Evolutionary conservation across 2,113 vertebrate species (phyloP), one percentile per base, ranked within the genome.

Genomic region (Amphilophus citrinellus): DNA sequence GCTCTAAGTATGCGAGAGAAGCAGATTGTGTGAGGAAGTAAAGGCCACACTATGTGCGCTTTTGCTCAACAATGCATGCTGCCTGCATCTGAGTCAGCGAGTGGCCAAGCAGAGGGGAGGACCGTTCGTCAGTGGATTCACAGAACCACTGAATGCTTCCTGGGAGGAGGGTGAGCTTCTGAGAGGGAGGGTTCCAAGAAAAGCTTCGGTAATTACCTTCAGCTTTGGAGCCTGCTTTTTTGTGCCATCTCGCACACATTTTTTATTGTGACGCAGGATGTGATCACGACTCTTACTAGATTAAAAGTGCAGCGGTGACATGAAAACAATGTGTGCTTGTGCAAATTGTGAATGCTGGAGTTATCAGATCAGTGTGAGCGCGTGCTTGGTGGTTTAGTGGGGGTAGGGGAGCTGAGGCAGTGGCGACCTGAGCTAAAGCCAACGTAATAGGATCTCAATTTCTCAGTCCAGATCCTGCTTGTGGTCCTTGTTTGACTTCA

Each of bases 151-250:
- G 91, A 94, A 90, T 86, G 91, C 94, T 96, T 96, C 95, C 94
- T 90, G 95, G 95, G 95, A 96, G 94, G 95, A 96, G 94, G 87
- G 88, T 63, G 88, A 87, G 90, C 86, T 95, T 94, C 93, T 85
- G 92, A 91, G 95, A 96, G 94, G 93, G 91, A 94, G 93, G 92
- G 84, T 96, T 96, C 96, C 93, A 90, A 96, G 96, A 96, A 96
- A 96, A 95, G 95, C 95, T 92, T 91, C 62, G 58, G 94, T 96
- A 96, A 96, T 96, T 96, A 96, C 94, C 95, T 95, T 95, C 95
- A 95, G 95, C 94, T 95, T 94, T 95, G 88, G 89, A 92, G 93
- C 91, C 91, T 89, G 90, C 93, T 90, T 88, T 73, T 71, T 85
- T 89, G 92, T 93, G 92, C 89, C 79, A 88, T 82, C 84, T 79